These are phyloP conservation scores for Zootoca vivipara DNA, from an alignment of 2,113 vertebrate species.

Conservation along the genomic window DNA sequence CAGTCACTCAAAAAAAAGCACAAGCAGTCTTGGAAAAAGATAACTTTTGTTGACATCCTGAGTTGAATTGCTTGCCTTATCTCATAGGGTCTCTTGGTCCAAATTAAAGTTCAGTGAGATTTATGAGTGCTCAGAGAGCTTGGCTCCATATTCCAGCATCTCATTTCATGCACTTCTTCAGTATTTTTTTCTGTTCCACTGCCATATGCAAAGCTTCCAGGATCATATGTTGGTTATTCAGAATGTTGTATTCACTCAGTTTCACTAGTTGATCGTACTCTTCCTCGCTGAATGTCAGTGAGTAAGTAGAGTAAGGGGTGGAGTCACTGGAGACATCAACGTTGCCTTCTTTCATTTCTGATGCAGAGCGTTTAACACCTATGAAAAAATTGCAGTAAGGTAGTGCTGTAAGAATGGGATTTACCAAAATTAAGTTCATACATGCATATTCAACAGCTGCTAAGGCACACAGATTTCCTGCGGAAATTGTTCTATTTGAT, in stretches of 20 bases:
- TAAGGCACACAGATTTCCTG: not conserved
- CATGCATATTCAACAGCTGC: not conserved
- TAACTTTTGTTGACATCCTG: not conserved
- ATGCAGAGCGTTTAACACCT: conserved; percentile 74
- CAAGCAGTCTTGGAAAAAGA: not conserved
- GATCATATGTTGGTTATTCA: conserved; percentile 72
- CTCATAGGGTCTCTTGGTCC: not conserved
- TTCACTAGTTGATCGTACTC: conserved; percentile 69
- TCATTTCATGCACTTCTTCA: conserved; percentile 25
- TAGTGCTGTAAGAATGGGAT: conserved; percentile 6
- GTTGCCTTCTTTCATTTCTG: conserved; percentile 75
- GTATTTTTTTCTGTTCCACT: conserved; percentile 59
- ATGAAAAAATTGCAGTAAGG: not conserved
- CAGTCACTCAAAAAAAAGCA: not conserved
- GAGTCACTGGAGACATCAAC: conserved; percentile 70
- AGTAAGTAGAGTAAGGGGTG: conserved; percentile 73
- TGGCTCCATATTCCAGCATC: not conserved
- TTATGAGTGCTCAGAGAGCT: not conserved
- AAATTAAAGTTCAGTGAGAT: not conserved
- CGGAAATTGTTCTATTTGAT: not conserved
- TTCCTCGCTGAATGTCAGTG: conserved; percentile 70
- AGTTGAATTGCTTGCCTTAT: not conserved
- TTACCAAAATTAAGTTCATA: not conserved
- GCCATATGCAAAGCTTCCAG: conserved; percentile 61
- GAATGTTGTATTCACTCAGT: conserved; percentile 76